phyloP scores from a whole-genome alignment of 37 sponge, comb jelly and placozoan species.

The Oopsacas minuta region DNA sequence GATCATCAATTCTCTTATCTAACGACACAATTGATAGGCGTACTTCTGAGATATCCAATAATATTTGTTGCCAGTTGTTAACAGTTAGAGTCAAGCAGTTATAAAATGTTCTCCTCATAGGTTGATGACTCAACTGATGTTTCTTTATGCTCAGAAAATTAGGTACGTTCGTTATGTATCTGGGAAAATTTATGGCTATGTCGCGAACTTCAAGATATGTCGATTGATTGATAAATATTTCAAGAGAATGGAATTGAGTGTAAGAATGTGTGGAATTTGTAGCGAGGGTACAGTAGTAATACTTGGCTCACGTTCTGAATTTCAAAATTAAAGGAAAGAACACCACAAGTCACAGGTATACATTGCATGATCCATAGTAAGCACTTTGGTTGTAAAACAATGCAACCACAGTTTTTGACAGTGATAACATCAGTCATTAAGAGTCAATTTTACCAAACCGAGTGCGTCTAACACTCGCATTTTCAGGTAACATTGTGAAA shows the following conservation, averaged over 20 bases:
- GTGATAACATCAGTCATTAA: constrained; percentile 13
- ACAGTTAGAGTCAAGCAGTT: not conserved
- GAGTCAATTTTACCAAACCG: not conserved
- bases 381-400: not conserved
- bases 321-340: not conserved
- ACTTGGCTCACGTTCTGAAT: constrained; percentile 4
- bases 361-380: constrained; percentile 17
- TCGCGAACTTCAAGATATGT: not conserved
- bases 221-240: constrained; percentile 9
- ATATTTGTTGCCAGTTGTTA: not conserved
- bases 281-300: not conserved
- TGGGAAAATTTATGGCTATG: constrained; percentile 4
- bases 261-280: not conserved
- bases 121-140: not conserved
- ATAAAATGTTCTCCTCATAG: not conserved
- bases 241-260: constrained; percentile 12
- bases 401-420: constrained; percentile 13
- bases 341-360: not conserved
- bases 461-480: constrained; percentile 3
- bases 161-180: not conserved
- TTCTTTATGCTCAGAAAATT: not conserved
- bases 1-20: not conserved
- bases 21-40: not conserved
- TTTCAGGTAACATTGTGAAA: no score
- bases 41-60: not conserved